Percentiles rank a stretch among this genome's conserved stretches.
These are phyloP conservation scores for Cabera pusaria DNA, from an alignment of 2,888 invertebrate genomes.

Conservation along the genomic window DNA sequence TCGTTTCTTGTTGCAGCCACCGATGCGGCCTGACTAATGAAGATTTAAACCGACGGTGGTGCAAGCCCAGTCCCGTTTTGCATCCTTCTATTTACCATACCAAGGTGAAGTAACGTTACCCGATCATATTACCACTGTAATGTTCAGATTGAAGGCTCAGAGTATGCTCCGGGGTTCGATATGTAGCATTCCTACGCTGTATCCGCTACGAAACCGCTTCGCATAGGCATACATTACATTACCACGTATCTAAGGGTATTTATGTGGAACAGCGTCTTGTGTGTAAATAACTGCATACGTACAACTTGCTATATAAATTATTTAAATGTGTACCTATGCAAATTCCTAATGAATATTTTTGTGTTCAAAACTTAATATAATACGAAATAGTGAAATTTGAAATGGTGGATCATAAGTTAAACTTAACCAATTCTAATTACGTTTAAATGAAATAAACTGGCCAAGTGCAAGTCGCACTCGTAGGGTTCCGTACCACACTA, in stretches of 20 bases:
- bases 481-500: too few relatives aligned
- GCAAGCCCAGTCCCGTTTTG: constrained; percentile 87
- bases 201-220: constrained; percentile 30
- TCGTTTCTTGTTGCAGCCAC: constrained; percentile 85
- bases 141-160: constrained; percentile 23
- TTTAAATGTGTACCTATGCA: too few relatives aligned
- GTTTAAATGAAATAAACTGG: too few relatives aligned
- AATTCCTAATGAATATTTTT: too few relatives aligned
- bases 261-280: constrained; percentile 7
- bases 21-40: constrained; percentile 92
- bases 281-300: constrained; percentile 7
- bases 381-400: too few relatives aligned
- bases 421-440: too few relatives aligned
- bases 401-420: too few relatives aligned
- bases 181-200: constrained; percentile 22
- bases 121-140: constrained; percentile 28
- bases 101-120: constrained; percentile 79
- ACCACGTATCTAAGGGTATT: constrained; percentile 6
- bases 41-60: constrained; percentile 94
- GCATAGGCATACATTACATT: constrained; percentile 26
- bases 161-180: constrained; percentile 13
- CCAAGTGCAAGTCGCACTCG: too few relatives aligned
- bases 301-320: too few relatives aligned
- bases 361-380: too few relatives aligned
- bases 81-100: constrained; percentile 94